Evolutionary conservation across 2,797 vertebrate species (phyloP).

Genomic region (Carcharodon carcharias): DNA sequence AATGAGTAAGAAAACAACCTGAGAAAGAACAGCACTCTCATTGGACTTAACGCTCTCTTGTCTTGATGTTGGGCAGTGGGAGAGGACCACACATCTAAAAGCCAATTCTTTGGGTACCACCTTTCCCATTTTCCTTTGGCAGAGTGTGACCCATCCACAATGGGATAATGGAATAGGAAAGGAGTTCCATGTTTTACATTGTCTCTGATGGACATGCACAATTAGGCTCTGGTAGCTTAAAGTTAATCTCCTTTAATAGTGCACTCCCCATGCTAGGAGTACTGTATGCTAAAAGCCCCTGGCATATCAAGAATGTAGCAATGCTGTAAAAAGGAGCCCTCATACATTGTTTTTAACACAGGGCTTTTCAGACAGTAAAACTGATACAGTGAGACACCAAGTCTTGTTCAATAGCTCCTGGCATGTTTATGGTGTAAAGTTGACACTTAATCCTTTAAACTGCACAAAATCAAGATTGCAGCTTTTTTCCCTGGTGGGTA

Average conservation of each 20-base stretch:
- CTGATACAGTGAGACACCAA: slow-evolving; percentile 28
- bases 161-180: neutral
- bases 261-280: neutral
- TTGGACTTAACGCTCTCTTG: too few species aligned
- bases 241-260: neutral
- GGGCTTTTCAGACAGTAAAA: neutral
- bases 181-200: neutral
- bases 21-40: neutral
- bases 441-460: slow-evolving; percentile 37
- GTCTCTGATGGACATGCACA: neutral
- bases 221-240: neutral
- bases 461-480: slow-evolving; percentile 37
- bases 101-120: neutral
- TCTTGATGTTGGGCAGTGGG: too few species aligned
- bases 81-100: too few species aligned
- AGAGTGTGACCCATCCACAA: neutral
- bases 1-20: neutral
- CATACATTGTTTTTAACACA: neutral
- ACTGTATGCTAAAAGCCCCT: neutral
- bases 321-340: neutral
- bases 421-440: slow-evolving; percentile 35
- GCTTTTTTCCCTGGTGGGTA: slow-evolving; percentile 21
- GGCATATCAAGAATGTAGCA: neutral
- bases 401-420: slow-evolving; percentile 36
- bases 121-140: neutral